Conservation (phyloP, 2,888 invertebrate genomes). For the Drosophila merina region DNA sequence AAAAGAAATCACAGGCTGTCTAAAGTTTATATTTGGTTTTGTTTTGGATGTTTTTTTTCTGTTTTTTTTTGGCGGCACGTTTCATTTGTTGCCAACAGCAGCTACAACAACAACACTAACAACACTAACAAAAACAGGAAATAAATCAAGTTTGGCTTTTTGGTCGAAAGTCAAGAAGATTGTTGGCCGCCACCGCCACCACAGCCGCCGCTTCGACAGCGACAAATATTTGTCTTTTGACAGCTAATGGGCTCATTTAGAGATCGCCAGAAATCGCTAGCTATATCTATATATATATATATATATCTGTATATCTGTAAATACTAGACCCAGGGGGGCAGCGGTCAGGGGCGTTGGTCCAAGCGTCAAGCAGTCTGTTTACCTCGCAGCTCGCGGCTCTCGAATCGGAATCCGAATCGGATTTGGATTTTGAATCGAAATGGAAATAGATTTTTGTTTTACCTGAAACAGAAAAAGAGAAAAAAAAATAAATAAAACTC, state of each 20-base stretch:
- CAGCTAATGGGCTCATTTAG: constrained; percentile 72
- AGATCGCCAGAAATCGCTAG: constrained; percentile 37
- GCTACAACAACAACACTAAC: constrained; percentile 1
- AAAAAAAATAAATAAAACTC: constrained; percentile 25
- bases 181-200: constrained; percentile 12
- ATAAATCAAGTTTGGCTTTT: constrained; percentile 72
- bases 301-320: not conserved
- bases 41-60: constrained; percentile 28
- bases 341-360: constrained; percentile 18
- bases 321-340: no score
- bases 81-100: constrained; percentile 55
- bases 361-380: constrained; percentile 74
- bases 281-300: constrained; percentile 7
- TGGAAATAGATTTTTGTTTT: constrained; percentile 43
- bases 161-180: constrained; percentile 41
- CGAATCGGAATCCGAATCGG: not conserved
- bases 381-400: constrained; percentile 22
- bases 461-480: constrained; percentile 55
- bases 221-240: constrained; percentile 72
- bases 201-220: constrained; percentile 43
- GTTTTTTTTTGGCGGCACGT: constrained; percentile 63
- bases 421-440: constrained; percentile 2
- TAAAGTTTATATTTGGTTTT: constrained; percentile 14
- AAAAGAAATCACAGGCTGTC: constrained; percentile 32
- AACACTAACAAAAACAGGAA: constrained; percentile 55